Evolutionary conservation across 2,113 vertebrate genomes (phyloP), one percentile per base, ranked within the genome.

Genomic region (Lophura nycthemera): DNA sequence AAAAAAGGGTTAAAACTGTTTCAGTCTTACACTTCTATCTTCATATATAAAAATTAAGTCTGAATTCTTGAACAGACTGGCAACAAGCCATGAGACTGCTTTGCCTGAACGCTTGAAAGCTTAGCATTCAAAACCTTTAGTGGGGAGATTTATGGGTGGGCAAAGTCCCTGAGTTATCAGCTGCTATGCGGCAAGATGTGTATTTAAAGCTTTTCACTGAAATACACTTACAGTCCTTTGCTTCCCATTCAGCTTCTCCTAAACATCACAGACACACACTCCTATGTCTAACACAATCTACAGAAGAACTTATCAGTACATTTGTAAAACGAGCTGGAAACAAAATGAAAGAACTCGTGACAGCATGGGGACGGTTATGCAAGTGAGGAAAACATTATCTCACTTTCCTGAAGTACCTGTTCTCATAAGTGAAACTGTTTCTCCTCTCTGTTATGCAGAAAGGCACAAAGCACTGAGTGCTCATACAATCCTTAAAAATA

Each of bases 361-460:
- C 21, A 36, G 22, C n/a, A 52, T 54, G 11, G 14, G 52, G 25
- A 69, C 57, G 69, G 13, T 71, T 88, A 67, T 90, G 74, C 18
- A 69, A 86, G 48, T 6, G 30, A 80, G 42, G 70, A 88, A 94
- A 92, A 85, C 8, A 22, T 13, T 50, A 78, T 79, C 54, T 63
- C 40, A 25, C 7, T 75, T 93, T 91, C 60, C 52, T 34, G 45
- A 83, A 88, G 42, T 22, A 64, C 47, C 43, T 20, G 20, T 65
- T 93, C 95, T 86, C 56, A 72, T 48, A 83, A 92, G 85, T 19
- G 16, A 89, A 90, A 85, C 36, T 17, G 10, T 92, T 90, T 57
- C 80, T 87, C 47, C 27, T 90, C 50, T 91, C 50, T 65, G 34
- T 52, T 91, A 30, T 29, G 61, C 34, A 72, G 42, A 75, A 95